A percentile compares a stretch with the other conserved stretches of the same genome.
Evolutionary conservation across 1,140 invertebrate genomes (phyloP).

Genomic region (Heliconius congener): DNA sequence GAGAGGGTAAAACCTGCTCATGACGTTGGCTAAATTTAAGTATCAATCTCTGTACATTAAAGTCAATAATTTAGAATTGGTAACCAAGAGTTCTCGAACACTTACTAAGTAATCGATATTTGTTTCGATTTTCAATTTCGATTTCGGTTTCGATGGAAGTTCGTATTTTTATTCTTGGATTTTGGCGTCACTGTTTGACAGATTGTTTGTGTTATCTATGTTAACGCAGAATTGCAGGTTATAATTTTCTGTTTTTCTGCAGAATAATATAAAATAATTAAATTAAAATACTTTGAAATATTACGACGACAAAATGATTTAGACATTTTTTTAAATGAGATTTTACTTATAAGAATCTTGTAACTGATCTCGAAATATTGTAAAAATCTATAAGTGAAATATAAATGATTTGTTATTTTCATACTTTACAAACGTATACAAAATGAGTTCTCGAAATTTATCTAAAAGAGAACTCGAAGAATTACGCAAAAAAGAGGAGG

Average conservation of each 20-base stretch:
- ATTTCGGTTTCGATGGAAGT: background rate
- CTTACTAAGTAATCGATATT: background rate
- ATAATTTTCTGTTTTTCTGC: background rate
- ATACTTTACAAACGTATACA: background rate
- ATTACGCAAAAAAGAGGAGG: constrained; percentile 92
- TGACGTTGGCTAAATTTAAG: too few species aligned
- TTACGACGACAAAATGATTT: too few species aligned
- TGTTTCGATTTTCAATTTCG: background rate
- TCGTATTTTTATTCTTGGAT: background rate
- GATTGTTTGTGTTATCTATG: background rate
- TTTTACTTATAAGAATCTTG: background rate
- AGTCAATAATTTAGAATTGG: too few species aligned
- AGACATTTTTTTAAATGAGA: too few species aligned
- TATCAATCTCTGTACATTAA: too few species aligned
- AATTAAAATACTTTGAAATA: background rate
- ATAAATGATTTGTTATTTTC: background rate
- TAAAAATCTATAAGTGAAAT: background rate
- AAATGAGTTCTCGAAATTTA: constrained; percentile 87
- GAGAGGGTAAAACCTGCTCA: too few species aligned
- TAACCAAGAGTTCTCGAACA: too few species aligned
- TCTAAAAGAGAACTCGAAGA: constrained; percentile 95
- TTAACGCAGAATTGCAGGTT: background rate
- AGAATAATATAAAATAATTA: background rate
- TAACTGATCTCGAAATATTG: background rate
- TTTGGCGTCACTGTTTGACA: background rate